Conservation (phyloP, 2,888 invertebrate genomes). For the Caenorhabditis japonica region DNA sequence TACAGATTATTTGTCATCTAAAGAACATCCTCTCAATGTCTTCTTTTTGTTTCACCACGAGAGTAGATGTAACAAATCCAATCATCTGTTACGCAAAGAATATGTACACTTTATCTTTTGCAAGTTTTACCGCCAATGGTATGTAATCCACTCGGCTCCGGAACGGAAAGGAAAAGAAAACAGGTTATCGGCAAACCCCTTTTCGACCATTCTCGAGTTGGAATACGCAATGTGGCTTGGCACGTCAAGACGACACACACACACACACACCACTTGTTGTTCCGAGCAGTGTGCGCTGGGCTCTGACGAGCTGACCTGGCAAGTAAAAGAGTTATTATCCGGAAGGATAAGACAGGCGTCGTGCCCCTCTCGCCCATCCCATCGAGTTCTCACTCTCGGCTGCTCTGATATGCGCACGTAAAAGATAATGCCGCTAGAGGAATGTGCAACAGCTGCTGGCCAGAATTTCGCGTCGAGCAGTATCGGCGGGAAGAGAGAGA, state of each 20-base stretch:
- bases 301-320: slow-evolving; percentile 46
- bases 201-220: slow-evolving; percentile 8
- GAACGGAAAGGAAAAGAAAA: neutral
- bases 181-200: neutral
- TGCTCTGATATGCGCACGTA: slow-evolving; percentile 43
- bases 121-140: too few species aligned
- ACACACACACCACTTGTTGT: slow-evolving; percentile 45
- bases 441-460: slow-evolving; percentile 45
- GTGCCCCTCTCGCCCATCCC: slow-evolving; percentile 1
- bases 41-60: too few species aligned
- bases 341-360: slow-evolving; percentile 28
- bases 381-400: slow-evolving; percentile 10
- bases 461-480: neutral
- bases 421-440: slow-evolving; percentile 45
- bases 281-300: slow-evolving; percentile 1
- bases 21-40: too few species aligned
- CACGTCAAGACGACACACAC: slow-evolving; percentile 1
- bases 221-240: slow-evolving; percentile 44
- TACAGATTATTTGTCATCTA: too few species aligned
- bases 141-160: neutral
- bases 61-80: too few species aligned
- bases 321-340: slow-evolving; percentile 59
- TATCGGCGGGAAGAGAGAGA: slow-evolving; percentile 4
- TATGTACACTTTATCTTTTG: too few species aligned
- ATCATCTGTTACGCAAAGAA: neutral